These are phyloP conservation scores for Chelonus insularis DNA, from an alignment of 1,140 invertebrate species.

Conservation along the genomic window DNA sequence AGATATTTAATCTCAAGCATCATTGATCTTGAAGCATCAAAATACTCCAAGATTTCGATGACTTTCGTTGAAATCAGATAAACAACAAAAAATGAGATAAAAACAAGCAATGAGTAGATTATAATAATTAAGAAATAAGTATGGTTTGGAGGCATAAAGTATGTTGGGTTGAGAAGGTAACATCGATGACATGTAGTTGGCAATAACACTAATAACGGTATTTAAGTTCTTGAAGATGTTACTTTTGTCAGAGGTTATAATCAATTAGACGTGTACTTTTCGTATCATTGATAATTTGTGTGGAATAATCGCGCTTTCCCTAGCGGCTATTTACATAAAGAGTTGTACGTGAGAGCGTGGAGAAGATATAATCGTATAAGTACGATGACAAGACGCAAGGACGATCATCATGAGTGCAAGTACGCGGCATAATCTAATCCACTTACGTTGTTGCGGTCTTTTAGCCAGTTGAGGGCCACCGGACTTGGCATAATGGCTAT, in stretches of 20 bases:
- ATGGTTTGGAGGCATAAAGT: neutral
- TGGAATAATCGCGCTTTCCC: neutral
- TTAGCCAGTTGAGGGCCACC: neutral
- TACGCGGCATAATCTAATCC: slow-evolving; percentile 17
- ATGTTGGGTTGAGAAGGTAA: neutral
- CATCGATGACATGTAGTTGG: neutral
- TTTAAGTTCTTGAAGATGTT: slow-evolving; percentile 1
- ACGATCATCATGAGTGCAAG: slow-evolving; percentile 16
- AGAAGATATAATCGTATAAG: neutral
- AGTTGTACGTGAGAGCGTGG: neutral
- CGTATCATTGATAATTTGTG: slow-evolving; percentile 11
- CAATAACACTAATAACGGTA: slow-evolving; percentile 16
- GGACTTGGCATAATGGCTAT: slow-evolving; percentile 19
- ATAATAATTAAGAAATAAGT: neutral
- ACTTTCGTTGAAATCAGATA: too few relatives aligned
- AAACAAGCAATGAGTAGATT: neutral
- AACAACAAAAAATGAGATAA: neutral
- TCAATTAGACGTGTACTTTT: slow-evolving; percentile 25
- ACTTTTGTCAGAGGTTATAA: slow-evolving; percentile 17
- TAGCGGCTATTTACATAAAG: slow-evolving; percentile 11
- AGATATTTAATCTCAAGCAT: too few relatives aligned
- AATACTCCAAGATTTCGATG: too few relatives aligned
- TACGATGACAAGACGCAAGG: neutral
- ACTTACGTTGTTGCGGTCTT: slow-evolving; percentile 14
- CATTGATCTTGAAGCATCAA: too few relatives aligned